phyloP scores from a whole-genome alignment of 1,140 invertebrate species.

The Tetranychus urticae region DNA sequence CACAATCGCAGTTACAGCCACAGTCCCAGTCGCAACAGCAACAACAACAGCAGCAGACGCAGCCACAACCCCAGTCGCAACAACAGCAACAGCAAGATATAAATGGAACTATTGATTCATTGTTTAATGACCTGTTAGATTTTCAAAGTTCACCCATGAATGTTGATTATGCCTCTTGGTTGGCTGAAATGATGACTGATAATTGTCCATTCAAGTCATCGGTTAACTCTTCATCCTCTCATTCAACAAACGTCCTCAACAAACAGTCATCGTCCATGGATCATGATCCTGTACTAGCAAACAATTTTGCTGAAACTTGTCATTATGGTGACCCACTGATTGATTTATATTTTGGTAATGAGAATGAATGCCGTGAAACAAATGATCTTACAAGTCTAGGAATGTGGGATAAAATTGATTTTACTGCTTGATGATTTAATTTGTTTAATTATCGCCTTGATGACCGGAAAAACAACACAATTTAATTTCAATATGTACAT shows the following conservation, averaged over 20 bases:
- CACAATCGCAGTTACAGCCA: neutral
- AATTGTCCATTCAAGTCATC: conserved; percentile 12
- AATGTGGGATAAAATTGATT: neutral
- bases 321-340: conserved; percentile 29
- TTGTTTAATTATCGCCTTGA: no score
- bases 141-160: conserved; percentile 31
- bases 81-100: neutral
- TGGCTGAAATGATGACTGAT: conserved; percentile 35
- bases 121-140: conserved; percentile 1
- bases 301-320: conserved; percentile 17
- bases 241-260: conserved; percentile 17
- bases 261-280: conserved; percentile 7
- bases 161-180: conserved; percentile 42
- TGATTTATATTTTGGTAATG: conserved; percentile 41
- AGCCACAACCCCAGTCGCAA: neutral
- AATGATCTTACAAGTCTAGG: conserved; percentile 21
- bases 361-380: conserved; percentile 34
- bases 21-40: neutral
- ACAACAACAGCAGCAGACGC: neutral
- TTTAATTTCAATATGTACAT: no score
- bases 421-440: neutral
- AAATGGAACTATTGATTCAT: neutral
- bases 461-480: no score
- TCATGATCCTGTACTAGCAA: conserved; percentile 34
- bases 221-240: neutral